Percentiles rank a stretch among this genome's conserved stretches.
These are phyloP conservation scores for Andrena flavipes DNA, from an alignment of 2,888 invertebrate species.

Conservation along the genomic window DNA sequence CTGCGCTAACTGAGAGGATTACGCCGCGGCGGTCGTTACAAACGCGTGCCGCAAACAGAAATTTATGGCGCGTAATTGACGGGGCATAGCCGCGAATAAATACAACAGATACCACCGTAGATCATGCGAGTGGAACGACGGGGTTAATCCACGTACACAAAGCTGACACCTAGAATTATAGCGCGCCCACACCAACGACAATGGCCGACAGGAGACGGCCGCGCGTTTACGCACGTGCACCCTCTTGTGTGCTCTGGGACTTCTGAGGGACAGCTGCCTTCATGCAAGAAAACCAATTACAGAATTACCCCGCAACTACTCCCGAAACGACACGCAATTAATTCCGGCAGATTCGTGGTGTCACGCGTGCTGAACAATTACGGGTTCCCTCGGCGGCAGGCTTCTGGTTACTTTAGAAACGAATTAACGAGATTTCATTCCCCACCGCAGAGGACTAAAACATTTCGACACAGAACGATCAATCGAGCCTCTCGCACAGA, in stretches of 20 bases:
- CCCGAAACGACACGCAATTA: constrained; percentile 27
- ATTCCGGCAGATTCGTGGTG: constrained; percentile 14
- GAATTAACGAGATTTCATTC: too few relatives aligned
- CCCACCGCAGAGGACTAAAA: too few relatives aligned
- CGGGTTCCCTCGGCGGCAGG: neutral
- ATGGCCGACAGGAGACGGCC: constrained; percentile 21
- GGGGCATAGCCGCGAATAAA: constrained; percentile 55
- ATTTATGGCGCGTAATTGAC: constrained; percentile 55
- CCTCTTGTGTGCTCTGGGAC: neutral
- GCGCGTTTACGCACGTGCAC: constrained; percentile 40
- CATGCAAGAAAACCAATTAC: constrained; percentile 44
- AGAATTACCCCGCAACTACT: constrained; percentile 10
- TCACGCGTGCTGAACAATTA: neutral
- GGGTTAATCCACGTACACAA: constrained; percentile 47
- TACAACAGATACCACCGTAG: constrained; percentile 53
- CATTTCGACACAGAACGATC: too few relatives aligned
- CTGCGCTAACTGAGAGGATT: constrained; percentile 24
- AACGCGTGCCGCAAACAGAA: constrained; percentile 43
- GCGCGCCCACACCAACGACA: constrained; percentile 45
- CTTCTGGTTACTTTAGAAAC: neutral
- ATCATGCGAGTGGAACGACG: constrained; percentile 47
- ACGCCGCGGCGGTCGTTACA: constrained; percentile 10
- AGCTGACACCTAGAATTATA: constrained; percentile 57
- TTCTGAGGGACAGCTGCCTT: constrained; percentile 13
- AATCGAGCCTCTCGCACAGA: too few relatives aligned